Percentiles rank a stretch among this genome's conserved stretches.
Conservation (phyloP, 1,140 invertebrate species). For the Trachymyrmex cornetzi region DNA sequence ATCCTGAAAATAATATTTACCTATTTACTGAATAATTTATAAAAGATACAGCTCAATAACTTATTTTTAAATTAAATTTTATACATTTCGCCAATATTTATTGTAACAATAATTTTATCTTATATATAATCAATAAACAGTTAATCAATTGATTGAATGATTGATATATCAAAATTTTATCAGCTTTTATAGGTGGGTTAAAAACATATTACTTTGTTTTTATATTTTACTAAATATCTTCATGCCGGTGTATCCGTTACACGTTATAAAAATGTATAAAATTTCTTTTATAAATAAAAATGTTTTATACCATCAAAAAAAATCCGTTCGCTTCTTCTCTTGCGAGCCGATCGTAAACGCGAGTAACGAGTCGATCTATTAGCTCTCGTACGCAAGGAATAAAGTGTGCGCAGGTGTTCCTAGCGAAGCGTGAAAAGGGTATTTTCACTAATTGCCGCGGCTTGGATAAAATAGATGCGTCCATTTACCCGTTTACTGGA, state of each 20-base stretch:
- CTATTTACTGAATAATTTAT: background rate
- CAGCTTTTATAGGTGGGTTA: background rate
- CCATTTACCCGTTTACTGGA: slow-evolving; percentile 38
- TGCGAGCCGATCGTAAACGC: slow-evolving; percentile 13
- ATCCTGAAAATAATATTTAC: background rate
- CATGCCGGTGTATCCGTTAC: background rate
- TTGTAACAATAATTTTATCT: background rate
- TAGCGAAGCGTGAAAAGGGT: slow-evolving; percentile 46
- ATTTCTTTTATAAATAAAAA: background rate
- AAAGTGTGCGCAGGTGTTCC: slow-evolving; percentile 51
- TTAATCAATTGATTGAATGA: background rate
- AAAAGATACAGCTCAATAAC: background rate
- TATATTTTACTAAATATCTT: slow-evolving; percentile 14
- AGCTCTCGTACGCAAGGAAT: slow-evolving; percentile 30
- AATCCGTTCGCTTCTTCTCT: slow-evolving; percentile 10
- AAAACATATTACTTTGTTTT: slow-evolving; percentile 30
- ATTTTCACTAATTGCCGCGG: slow-evolving; percentile 52
- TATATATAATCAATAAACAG: slow-evolving; percentile 40
- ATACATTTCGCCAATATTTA: background rate
- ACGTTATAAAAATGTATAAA: background rate
- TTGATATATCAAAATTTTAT: slow-evolving; percentile 14
- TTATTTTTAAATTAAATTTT: slow-evolving; percentile 8
- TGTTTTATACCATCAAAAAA: background rate
- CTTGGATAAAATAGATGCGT: slow-evolving; percentile 45
- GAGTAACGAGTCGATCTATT: slow-evolving; percentile 53